Evolutionary conservation across 2,113 vertebrate species (phyloP).

Genomic region (Neomonachus schauinslandi): DNA sequence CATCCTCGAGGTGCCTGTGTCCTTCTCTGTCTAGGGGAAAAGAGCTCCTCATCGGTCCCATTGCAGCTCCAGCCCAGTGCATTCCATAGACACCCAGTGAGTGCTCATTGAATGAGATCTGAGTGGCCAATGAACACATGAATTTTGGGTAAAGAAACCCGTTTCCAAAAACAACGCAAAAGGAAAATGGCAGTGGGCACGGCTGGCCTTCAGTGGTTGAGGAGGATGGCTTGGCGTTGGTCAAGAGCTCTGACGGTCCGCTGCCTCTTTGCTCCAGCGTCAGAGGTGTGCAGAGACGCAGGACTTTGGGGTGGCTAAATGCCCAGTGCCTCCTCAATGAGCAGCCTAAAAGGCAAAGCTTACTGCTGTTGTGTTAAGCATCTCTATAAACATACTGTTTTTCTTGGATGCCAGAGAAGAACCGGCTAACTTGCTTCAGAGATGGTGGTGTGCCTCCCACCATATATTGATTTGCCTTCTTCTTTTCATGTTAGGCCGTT

Average conservation of each 20-base stretch:
- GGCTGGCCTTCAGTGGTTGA: rapidly evolving
- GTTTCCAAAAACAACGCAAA: rapidly evolving
- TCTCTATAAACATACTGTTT: background rate
- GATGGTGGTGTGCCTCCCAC: background rate
- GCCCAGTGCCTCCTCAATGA: background rate
- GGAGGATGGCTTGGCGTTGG: rapidly evolving
- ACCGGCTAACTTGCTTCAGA: background rate
- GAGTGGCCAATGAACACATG: rapidly evolving
- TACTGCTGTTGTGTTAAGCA: background rate
- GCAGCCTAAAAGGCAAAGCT: background rate
- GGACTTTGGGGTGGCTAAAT: background rate
- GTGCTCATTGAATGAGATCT: rapidly evolving
- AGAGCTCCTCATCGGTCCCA: rapidly evolving
- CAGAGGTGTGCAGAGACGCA: rapidly evolving
- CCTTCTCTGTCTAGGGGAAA: background rate
- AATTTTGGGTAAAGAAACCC: rapidly evolving
- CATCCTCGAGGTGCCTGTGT: rapidly evolving
- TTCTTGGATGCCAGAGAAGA: background rate
- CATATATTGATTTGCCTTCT: background rate
- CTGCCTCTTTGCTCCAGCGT: rapidly evolving
- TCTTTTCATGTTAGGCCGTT: slow-evolving; percentile 35
- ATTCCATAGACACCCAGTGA: no score
- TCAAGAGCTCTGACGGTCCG: rapidly evolving
- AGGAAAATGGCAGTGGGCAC: rapidly evolving
- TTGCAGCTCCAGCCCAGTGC: no score